Evolutionary conservation across 2,113 vertebrate genomes (phyloP).

Genomic region (Tetrao urogallus): DNA sequence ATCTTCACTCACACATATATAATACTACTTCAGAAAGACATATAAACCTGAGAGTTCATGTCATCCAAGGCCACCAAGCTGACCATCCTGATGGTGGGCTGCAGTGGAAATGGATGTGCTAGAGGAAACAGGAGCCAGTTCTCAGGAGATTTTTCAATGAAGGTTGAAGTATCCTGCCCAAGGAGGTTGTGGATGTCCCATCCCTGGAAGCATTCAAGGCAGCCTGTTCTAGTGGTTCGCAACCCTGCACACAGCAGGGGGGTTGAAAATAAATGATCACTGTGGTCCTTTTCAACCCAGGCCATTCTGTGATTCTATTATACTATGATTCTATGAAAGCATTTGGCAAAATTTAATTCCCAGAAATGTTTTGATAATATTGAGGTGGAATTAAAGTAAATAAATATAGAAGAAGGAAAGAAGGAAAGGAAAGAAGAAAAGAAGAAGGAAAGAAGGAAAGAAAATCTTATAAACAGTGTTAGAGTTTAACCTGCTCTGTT

Average conservation of each 20-base stretch:
- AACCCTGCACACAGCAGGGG: no score
- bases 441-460: no score
- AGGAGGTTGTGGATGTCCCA: no score
- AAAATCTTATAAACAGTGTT: accelerated
- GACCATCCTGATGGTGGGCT: background rate
- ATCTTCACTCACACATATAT: background rate
- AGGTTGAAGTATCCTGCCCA: no score
- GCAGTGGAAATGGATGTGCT: background rate
- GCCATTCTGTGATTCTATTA: no score
- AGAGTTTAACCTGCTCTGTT: background rate
- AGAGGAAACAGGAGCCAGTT: background rate
- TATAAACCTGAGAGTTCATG: background rate
- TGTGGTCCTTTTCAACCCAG: no score
- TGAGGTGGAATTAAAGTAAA: background rate
- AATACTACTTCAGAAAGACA: background rate
- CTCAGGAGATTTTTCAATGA: accelerated
- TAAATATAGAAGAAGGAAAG: background rate
- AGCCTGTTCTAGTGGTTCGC: no score
- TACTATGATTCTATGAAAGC: no score
- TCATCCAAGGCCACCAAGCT: background rate
- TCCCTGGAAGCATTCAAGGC: no score
- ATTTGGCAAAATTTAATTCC: background rate
- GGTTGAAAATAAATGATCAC: no score
- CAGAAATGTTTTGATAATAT: background rate
- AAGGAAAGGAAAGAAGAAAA: no score